Evolutionary conservation across 2,888 invertebrate species (phyloP).

Genomic region (Omphaloscelis lunosa): DNA sequence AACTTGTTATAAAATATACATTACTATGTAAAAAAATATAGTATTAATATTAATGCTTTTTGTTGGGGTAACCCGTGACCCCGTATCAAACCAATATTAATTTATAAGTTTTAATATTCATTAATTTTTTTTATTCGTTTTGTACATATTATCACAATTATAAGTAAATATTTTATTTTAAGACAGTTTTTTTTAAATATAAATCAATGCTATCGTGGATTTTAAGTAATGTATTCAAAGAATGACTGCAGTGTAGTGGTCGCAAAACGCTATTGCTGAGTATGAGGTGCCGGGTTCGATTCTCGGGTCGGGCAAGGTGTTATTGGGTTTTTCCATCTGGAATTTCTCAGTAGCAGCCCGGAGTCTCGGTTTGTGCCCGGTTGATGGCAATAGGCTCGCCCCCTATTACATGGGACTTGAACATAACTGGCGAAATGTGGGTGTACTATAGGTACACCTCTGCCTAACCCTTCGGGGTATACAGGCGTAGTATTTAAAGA

Average conservation of each 20-base stretch:
- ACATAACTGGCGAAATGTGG: not conserved
- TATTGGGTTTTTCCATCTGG: too few species aligned
- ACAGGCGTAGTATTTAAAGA: not conserved
- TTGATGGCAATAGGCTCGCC: too few species aligned
- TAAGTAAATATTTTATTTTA: constrained; percentile 5
- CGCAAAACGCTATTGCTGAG: too few species aligned
- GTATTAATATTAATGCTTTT: constrained; percentile 14
- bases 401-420: too few species aligned
- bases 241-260: too few species aligned
- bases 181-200: not conserved
- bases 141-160: constrained; percentile 39
- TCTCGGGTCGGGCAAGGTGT: too few species aligned
- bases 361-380: too few species aligned
- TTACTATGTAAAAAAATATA: constrained; percentile 30
- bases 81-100: constrained; percentile 2
- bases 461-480: not conserved
- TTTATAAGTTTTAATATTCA: constrained; percentile 3
- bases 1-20: constrained; percentile 42
- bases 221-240: not conserved
- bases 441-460: not conserved
- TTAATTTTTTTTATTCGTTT: constrained; percentile 17
- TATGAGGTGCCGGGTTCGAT: too few species aligned
- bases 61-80: constrained; percentile 28
- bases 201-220: not conserved
- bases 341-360: too few species aligned